Percentiles rank a stretch among this genome's conserved stretches.
Evolutionary conservation across 2,113 vertebrate species (phyloP).

Genomic region (Indicator maculatus): DNA sequence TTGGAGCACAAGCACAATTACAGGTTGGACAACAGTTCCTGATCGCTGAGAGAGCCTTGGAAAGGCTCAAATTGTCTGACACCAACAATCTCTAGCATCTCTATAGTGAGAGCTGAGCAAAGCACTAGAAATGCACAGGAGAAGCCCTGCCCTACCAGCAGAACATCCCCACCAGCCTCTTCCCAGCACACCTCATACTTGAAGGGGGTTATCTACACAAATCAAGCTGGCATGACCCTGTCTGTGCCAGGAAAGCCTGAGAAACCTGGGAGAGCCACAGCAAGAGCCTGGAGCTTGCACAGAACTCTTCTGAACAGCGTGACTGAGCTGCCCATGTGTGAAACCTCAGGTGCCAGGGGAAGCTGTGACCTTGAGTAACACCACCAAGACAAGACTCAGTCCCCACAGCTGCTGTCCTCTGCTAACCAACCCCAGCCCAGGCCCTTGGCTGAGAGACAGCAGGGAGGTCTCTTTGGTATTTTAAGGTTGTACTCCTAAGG

Average conservation of each 20-base stretch:
- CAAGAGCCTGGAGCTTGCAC: background rate
- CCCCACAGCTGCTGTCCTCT: background rate
- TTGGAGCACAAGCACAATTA: background rate
- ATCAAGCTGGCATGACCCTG: accelerated
- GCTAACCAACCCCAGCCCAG: background rate
- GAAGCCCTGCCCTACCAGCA: background rate
- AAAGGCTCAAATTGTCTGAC: background rate
- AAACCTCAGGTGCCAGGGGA: background rate
- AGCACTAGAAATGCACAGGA: accelerated
- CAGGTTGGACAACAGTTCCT: background rate
- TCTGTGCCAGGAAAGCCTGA: accelerated
- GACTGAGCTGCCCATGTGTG: background rate
- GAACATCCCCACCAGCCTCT: background rate
- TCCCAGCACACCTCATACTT: background rate
- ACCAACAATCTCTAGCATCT: too few species aligned
- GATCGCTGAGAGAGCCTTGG: background rate
- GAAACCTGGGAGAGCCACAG: too few species aligned
- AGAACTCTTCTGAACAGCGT: background rate
- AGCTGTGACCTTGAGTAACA: conserved; percentile 39
- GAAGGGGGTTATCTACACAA: background rate
- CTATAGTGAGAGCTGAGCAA: background rate
- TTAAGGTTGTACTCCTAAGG: background rate
- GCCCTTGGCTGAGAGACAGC: background rate
- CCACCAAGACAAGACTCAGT: background rate
- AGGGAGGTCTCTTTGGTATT: background rate